Evolutionary conservation across 1,140 invertebrate genomes (phyloP), one percentile per base, ranked within the genome.

Genomic region (Drosophila eugracilis): DNA sequence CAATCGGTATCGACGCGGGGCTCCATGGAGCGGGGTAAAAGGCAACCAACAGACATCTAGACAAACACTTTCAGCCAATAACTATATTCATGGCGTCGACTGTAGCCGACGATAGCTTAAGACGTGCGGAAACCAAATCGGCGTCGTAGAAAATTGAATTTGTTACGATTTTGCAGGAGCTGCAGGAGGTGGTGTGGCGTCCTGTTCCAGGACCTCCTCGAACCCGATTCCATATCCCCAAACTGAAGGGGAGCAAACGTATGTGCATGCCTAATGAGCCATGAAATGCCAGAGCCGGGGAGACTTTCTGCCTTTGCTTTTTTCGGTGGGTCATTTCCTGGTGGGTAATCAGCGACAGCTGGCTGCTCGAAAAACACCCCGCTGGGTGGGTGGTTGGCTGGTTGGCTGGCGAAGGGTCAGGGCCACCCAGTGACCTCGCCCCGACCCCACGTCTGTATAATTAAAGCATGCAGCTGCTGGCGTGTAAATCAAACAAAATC

Each of bases 121-220:
- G 81, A 86, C 81, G 81, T 86, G 81, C 81, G 81, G 81, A 86
- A 86, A 81, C 81, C 81, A 86, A 86, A 86, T 86, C 81, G 81
- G 83, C 81, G 81, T 86, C 81, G 83, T 86, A 86, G 81, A 86
- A 86, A 86, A 86, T 86, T 86, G 81, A 86, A 86, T 86, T 86
- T 86, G 83, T 80, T 88, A 72, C 73, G 55, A 69, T 67, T 79
- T 42, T 41, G 30, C 15, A 28, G 44, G 19, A 22, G 53, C 36
- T 30, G 32, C 0, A 0, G 36, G 1, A 22, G 9, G 10, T 6
- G 5, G 5, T 22, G 22, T 12, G 30, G 32, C 39, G 30, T 44
- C 41, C 41, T 24, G 21, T 7, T 14, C 12, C 12, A 14, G 19
- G 7, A 34, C 15, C 52, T 10, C 47, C 34, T 15, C 10, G 7